These are phyloP conservation scores for Myiopsitta monachus DNA, from an alignment of 2,113 vertebrate species.

Conservation along the genomic window DNA sequence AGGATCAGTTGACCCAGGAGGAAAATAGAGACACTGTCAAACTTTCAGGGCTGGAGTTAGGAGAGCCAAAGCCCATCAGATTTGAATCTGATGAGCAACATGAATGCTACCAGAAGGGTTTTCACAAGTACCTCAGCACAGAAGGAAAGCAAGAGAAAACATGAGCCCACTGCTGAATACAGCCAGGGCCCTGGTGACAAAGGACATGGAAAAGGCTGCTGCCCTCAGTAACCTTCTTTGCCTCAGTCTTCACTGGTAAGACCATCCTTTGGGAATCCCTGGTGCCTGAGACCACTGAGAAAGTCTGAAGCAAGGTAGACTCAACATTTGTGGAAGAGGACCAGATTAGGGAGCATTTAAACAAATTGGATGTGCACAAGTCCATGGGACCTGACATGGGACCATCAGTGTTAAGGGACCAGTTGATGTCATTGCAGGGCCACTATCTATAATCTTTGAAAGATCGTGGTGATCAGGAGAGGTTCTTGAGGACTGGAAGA, in stretches of 20 bases:
- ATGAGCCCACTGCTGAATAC: neutral
- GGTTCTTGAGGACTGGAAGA: neutral
- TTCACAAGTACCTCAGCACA: neutral
- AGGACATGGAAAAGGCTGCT: neutral
- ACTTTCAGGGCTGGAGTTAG: neutral
- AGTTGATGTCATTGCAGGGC: neutral
- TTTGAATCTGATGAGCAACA: neutral
- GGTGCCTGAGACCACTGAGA: neutral
- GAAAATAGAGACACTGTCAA: neutral
- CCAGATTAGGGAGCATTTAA: neutral
- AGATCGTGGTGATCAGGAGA: neutral
- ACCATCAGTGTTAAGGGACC: neutral
- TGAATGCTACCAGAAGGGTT: neutral
- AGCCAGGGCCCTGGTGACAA: neutral
- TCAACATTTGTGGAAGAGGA: neutral
- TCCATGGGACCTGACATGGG: neutral
- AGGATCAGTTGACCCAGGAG: neutral
- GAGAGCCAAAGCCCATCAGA: neutral
- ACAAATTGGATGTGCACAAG: rapidly evolving
- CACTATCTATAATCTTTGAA: neutral
- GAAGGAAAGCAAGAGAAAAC: neutral
- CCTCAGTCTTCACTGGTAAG: neutral
- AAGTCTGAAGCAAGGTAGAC: neutral
- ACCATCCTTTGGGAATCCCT: neutral
- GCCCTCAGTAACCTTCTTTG: neutral